A percentile compares a stretch with the other conserved stretches of the same genome.
Conservation (phyloP, 2,113 vertebrate genomes). For the Craseonycteris thonglongyai region DNA sequence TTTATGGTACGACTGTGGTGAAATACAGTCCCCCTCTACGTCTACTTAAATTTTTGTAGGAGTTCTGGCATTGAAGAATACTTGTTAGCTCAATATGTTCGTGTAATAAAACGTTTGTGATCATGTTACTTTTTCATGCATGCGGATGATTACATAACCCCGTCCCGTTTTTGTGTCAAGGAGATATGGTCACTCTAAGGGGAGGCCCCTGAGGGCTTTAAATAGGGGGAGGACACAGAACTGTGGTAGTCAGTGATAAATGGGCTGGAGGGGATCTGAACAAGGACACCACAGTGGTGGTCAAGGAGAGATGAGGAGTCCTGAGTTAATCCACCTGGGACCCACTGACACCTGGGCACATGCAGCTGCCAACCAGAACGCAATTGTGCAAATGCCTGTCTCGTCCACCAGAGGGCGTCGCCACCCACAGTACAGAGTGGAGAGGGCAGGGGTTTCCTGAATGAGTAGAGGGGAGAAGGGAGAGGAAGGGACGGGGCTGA, state of each 20-base stretch:
- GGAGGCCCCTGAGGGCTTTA: background rate
- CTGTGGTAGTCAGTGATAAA: background rate
- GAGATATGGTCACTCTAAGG: too few species aligned
- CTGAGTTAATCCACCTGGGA: background rate
- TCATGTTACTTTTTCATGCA: too few species aligned
- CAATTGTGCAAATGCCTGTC: accelerated
- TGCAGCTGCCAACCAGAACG: accelerated
- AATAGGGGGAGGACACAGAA: background rate
- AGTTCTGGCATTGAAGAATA: too few species aligned
- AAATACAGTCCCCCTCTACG: too few species aligned
- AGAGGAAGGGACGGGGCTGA: too few species aligned
- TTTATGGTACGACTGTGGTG: too few species aligned
- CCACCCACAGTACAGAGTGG: background rate
- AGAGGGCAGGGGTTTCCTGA: background rate
- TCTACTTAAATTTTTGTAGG: too few species aligned
- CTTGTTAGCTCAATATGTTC: too few species aligned
- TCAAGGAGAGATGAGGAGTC: background rate
- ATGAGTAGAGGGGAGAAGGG: background rate
- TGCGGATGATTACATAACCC: too few species aligned
- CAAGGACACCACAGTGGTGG: background rate
- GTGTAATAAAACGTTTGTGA: too few species aligned
- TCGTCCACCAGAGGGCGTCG: conserved; percentile 19
- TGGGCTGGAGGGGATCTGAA: background rate
- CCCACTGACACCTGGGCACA: accelerated
- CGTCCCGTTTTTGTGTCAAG: too few species aligned